Evolutionary conservation across 2,113 vertebrate species (phyloP).

Genomic region (Indicator maculatus): DNA sequence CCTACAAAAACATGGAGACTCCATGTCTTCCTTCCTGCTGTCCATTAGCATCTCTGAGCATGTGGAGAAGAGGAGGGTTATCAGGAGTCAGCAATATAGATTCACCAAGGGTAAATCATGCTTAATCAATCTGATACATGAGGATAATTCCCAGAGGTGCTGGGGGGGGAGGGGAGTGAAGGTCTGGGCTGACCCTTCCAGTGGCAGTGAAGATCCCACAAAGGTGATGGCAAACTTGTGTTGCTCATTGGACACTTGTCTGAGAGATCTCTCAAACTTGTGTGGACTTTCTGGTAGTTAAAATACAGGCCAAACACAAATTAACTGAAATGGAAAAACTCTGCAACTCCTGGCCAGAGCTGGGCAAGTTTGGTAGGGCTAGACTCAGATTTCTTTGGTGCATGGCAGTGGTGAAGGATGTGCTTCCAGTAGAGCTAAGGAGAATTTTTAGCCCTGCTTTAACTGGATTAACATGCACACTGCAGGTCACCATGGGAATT

Average conservation of each 20-base stretch:
- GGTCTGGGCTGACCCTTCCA: background rate
- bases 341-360: background rate
- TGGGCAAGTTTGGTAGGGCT: background rate
- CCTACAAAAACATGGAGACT: fast-evolving
- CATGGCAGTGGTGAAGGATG: background rate
- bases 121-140: too few relatives aligned
- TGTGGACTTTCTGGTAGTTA: background rate
- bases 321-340: background rate
- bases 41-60: fast-evolving
- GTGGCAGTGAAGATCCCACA: background rate
- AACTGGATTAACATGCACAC: background rate
- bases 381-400: background rate
- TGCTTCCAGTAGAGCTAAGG: background rate
- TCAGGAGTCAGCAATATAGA: too few relatives aligned
- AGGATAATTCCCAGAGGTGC: background rate
- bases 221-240: background rate
- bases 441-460: background rate
- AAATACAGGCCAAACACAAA: background rate
- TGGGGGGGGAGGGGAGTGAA: background rate
- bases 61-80: too few relatives aligned
- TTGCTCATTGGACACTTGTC: background rate
- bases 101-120: too few relatives aligned
- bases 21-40: background rate
- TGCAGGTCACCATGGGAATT: background rate
- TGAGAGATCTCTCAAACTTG: background rate